Evolutionary conservation across 2,797 vertebrate species (phyloP).

Genomic region (Hybognathus amarus): DNA sequence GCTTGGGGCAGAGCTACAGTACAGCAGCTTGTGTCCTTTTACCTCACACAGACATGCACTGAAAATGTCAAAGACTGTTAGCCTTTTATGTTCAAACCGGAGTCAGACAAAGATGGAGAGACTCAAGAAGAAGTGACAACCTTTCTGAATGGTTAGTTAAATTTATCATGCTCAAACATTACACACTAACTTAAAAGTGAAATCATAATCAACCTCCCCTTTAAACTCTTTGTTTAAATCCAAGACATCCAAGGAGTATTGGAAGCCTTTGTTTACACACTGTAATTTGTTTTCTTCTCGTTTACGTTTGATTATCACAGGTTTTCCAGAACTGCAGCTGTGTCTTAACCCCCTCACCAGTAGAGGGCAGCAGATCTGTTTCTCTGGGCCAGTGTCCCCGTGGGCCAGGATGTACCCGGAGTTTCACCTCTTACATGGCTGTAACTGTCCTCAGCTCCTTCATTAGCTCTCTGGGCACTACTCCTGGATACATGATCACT

Average conservation of each 20-base stretch:
- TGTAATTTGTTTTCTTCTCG: not conserved
- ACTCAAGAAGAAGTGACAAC: too few relatives aligned
- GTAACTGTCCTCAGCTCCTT: constrained; percentile 84
- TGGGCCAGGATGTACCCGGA: constrained; percentile 77
- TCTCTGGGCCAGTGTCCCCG: constrained; percentile 84
- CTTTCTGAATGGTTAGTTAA: too few relatives aligned
- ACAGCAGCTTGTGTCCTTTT: too few relatives aligned
- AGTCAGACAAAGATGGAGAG: too few relatives aligned
- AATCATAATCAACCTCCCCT: too few relatives aligned
- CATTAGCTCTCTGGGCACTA: constrained; percentile 86
- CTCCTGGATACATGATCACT: constrained; percentile 91
- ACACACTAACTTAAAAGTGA: too few relatives aligned
- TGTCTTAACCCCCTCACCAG: constrained; percentile 74
- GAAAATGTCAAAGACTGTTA: too few relatives aligned
- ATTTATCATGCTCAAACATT: too few relatives aligned
- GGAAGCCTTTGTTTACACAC: not conserved
- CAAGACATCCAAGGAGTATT: not conserved
- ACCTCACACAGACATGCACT: too few relatives aligned
- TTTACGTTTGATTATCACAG: constrained; percentile 65
- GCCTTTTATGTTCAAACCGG: too few relatives aligned
- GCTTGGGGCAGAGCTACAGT: too few relatives aligned
- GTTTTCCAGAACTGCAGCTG: constrained; percentile 92
- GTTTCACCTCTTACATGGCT: constrained; percentile 88
- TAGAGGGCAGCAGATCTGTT: constrained; percentile 81
- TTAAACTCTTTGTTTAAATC: not conserved